These are phyloP conservation scores for Cyrtodaria siliqua DNA, from an alignment of 2,888 invertebrate species.

Conservation along the genomic window DNA sequence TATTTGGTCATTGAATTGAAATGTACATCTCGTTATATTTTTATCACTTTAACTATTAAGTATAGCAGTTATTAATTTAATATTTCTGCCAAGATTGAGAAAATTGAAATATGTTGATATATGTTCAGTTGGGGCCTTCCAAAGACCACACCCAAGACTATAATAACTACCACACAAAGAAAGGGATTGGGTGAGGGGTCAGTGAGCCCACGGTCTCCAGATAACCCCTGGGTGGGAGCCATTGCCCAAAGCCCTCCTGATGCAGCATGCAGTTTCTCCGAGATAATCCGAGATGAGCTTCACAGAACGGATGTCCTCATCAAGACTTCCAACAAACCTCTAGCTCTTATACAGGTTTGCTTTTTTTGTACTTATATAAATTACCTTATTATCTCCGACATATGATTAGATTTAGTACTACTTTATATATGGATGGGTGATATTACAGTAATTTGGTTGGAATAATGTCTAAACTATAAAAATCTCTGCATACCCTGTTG, in stretches of 20 bases:
- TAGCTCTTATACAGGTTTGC: conserved; percentile 91
- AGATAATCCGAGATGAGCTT: conserved; percentile 91
- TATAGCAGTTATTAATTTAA: too few relatives aligned
- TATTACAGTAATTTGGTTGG: neutral
- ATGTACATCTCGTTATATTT: too few relatives aligned
- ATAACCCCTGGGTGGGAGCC: conserved; percentile 68
- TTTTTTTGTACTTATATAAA: too few relatives aligned
- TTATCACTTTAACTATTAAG: too few relatives aligned
- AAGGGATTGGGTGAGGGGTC: conserved; percentile 27
- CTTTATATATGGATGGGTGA: too few relatives aligned
- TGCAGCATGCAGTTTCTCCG: conserved; percentile 83
- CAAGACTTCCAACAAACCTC: conserved; percentile 91
- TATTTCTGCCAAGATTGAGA: too few relatives aligned
- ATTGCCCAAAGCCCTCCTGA: conserved; percentile 55
- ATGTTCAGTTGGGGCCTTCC: conserved; percentile 77
- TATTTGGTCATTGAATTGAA: too few relatives aligned
- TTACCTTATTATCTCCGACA: too few relatives aligned
- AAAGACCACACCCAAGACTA: conserved; percentile 22
- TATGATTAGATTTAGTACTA: too few relatives aligned
- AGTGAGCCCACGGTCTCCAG: conserved; percentile 54
- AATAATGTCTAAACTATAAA: neutral
- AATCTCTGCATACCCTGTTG: neutral
- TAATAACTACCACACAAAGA: conserved; percentile 13
- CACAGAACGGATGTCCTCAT: conserved; percentile 90
- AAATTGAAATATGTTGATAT: too few relatives aligned